phyloP scores from a whole-genome alignment of 2,888 invertebrate genomes.

The Thera britannica region DNA sequence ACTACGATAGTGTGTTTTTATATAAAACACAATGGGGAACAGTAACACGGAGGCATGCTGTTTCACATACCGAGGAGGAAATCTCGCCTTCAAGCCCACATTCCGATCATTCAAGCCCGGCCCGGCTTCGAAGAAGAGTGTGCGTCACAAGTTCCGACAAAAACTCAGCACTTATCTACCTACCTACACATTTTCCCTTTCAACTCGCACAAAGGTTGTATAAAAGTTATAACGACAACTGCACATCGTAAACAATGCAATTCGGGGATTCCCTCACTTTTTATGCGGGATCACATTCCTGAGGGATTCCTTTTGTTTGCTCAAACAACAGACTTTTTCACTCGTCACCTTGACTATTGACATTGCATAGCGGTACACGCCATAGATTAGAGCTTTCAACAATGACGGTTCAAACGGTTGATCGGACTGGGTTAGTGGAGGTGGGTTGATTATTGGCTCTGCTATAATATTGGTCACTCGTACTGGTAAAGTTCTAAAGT shows the following conservation, averaged over 20 bases:
- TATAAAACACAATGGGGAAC: slow-evolving; percentile 35
- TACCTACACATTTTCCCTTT: slow-evolving; percentile 74
- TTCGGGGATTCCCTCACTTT: slow-evolving; percentile 82
- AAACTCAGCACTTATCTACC: slow-evolving; percentile 56
- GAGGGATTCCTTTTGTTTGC: slow-evolving; percentile 84
- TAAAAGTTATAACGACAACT: slow-evolving; percentile 54
- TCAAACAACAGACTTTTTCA: slow-evolving; percentile 68
- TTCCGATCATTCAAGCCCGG: slow-evolving; percentile 58
- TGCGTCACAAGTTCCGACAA: slow-evolving; percentile 69
- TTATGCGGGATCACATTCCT: slow-evolving; percentile 79
- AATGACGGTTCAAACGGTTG: slow-evolving; percentile 42
- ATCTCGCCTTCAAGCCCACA: slow-evolving; percentile 52
- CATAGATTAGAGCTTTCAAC: slow-evolving; percentile 52
- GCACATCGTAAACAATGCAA: slow-evolving; percentile 79
- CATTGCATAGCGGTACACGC: slow-evolving; percentile 65
- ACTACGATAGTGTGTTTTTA: slow-evolving; percentile 1
- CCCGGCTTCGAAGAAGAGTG: slow-evolving; percentile 63
- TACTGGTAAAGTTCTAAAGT: background rate
- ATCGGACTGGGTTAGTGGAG: slow-evolving; percentile 23
- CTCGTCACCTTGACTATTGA: slow-evolving; percentile 57
- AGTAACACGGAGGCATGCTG: slow-evolving; percentile 39
- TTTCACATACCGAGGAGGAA: slow-evolving; percentile 48
- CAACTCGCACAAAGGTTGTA: slow-evolving; percentile 39
- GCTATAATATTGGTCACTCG: background rate
- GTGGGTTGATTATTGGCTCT: background rate